Evolutionary conservation across 2,797 vertebrate genomes (phyloP), one percentile per base, ranked within the genome.

Genomic region (Cynopterus sphinx): DNA sequence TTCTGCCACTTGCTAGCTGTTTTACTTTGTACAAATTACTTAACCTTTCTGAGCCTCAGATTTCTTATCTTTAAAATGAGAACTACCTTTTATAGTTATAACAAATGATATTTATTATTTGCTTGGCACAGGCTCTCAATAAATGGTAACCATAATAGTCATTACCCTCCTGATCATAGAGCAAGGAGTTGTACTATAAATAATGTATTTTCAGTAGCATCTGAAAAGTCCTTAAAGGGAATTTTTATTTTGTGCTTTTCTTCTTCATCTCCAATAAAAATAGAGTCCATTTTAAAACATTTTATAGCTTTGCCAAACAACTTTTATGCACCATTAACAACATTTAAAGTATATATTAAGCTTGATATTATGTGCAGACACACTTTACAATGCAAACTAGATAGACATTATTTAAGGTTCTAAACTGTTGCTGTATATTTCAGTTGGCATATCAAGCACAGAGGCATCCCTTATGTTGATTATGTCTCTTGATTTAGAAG

Each of bases 211-310:
- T 83, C 63, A 67, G 28, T 71, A 79, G 36, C 46, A 74, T 77
- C 55, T 86, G 46, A 82, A 90, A 86, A 68, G 15, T 12, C 17
- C 73, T 93, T 51, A 74, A 88, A 78, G 36, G 39, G n/a, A 73
- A 93, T 74, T 93, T 97, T 94, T 73, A 87, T 74, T 83, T 94
- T 67, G 39, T 74, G 46, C 43, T 75, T 92, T 85, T 74, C n/a
- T 49, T 36, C 51, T 79, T 95, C 49, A 55, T 89, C 28, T 19
- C 19, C 3, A 84, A n/a, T 92, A 92, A 96, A 96, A 96, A 73
- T 61, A 79, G 53, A 51, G 12, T 61, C 43, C 15, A 67, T 49
- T 55, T 79, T 78, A 83, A 55, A 88, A 78, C 28, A 65, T 75
- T 87, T 95, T 28, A 39, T 55, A 83, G 39, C 28, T 96, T 90